These are phyloP conservation scores for Columba livia DNA, from an alignment of 2,113 vertebrate genomes.

Conservation along the genomic window DNA sequence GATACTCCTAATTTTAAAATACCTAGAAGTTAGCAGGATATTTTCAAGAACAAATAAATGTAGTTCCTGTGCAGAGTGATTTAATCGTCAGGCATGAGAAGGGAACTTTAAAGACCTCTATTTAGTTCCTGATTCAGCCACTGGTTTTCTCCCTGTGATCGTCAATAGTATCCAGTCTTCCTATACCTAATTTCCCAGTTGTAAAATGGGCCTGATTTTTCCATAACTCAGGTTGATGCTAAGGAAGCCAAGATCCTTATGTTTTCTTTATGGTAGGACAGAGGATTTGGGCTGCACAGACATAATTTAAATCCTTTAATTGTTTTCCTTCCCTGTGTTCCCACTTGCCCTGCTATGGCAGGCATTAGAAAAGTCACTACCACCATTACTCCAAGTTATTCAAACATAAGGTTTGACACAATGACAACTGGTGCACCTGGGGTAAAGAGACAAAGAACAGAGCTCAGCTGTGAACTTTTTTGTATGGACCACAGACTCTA, in stretches of 20 bases:
- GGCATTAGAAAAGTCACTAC: not conserved
- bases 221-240: accelerated
- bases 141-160: not conserved
- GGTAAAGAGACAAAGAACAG: not conserved
- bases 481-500: not conserved
- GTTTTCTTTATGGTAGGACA: not conserved
- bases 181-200: not conserved
- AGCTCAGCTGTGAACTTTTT: not conserved
- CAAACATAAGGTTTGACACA: not conserved
- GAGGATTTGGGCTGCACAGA: not conserved
- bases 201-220: not conserved
- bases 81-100: not conserved
- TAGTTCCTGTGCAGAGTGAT: not conserved
- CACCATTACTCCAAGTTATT: not conserved
- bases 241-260: not conserved
- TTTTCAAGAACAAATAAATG: not conserved
- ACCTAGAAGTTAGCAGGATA: not conserved
- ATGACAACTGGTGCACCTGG: not conserved
- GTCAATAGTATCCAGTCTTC: not conserved
- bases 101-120: not conserved
- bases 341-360: not conserved
- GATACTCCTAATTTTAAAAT: not conserved
- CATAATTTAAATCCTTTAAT: not conserved
- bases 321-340: not conserved
- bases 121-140: not conserved